Evolutionary conservation across 1,140 invertebrate genomes (phyloP).

Genomic region (Monomorium pharaonis): DNA sequence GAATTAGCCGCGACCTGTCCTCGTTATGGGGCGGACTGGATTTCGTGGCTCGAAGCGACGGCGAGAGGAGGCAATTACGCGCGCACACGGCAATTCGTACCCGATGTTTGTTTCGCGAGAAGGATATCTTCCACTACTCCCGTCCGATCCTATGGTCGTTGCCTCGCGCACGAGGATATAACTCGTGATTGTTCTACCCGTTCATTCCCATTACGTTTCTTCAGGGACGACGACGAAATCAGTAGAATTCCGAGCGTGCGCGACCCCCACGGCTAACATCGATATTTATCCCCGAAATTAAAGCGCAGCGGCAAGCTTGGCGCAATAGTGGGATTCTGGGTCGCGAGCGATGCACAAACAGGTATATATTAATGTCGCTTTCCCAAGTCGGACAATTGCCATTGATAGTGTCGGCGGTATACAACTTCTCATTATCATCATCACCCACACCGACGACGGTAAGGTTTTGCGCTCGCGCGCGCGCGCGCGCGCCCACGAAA

Average conservation of each 20-base stretch:
- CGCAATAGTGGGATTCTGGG: conserved; percentile 16
- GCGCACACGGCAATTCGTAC: neutral
- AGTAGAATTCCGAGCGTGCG: neutral
- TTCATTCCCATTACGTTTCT: neutral
- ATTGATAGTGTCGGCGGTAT: conserved; percentile 4
- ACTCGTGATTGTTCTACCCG: neutral
- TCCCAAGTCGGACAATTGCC: conserved; percentile 10
- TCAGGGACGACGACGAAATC: neutral
- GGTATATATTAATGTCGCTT: conserved; percentile 32
- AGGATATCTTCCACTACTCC: neutral
- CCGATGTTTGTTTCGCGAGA: neutral
- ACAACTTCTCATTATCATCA: conserved; percentile 41
- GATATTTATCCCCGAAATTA: conserved; percentile 4
- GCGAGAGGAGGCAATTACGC: conserved; percentile 20
- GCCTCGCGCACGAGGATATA: neutral
- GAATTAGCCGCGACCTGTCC: conserved; percentile 43
- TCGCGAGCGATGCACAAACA: neutral
- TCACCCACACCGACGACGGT: conserved; percentile 25
- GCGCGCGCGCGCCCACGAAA: conserved; percentile 1
- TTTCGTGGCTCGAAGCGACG: conserved; percentile 13
- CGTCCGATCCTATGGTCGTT: neutral
- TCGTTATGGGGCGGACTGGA: conserved; percentile 28
- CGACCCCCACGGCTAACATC: neutral
- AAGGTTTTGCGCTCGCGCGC: too few relatives aligned
- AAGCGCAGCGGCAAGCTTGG: neutral